Percentiles rank a stretch among this genome's conserved stretches.
phyloP scores from a whole-genome alignment of 1,140 invertebrate genomes.

The Chironomus striatipennis region DNA sequence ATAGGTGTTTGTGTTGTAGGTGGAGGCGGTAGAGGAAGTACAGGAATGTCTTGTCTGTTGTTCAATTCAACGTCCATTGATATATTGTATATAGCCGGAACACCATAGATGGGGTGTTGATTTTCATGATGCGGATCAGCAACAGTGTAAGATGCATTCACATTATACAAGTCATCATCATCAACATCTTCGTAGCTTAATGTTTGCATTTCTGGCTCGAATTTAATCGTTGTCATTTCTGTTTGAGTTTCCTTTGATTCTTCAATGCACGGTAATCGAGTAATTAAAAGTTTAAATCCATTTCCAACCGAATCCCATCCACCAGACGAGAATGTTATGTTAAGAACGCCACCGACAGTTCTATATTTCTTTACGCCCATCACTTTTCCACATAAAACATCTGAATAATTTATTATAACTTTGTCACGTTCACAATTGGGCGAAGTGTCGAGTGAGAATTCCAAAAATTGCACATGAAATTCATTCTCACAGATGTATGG shows the following conservation, averaged over 20 bases:
- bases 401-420: slow-evolving; percentile 39
- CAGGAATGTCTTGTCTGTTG: slow-evolving; percentile 10
- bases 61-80: background rate
- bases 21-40: slow-evolving; percentile 8
- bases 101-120: slow-evolving; percentile 24
- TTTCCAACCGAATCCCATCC: slow-evolving; percentile 33
- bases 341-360: slow-evolving; percentile 41
- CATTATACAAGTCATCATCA: background rate
- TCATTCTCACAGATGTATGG: slow-evolving; percentile 42
- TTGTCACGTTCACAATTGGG: slow-evolving; percentile 44
- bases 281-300: slow-evolving; percentile 47
- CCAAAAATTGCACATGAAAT: slow-evolving; percentile 47
- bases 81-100: slow-evolving; percentile 28
- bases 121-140: slow-evolving; percentile 31
- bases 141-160: slow-evolving; percentile 31
- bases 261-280: slow-evolving; percentile 39
- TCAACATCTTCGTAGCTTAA: background rate
- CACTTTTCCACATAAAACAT: slow-evolving; percentile 43
- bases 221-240: background rate
- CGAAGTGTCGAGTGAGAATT: slow-evolving; percentile 44
- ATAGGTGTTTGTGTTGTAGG: background rate
- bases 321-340: slow-evolving; percentile 36
- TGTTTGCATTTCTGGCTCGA: background rate
- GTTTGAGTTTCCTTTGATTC: slow-evolving; percentile 31
- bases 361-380: slow-evolving; percentile 42